These are phyloP conservation scores for Trogon surrucura DNA, from an alignment of 2,113 vertebrate genomes.

Conservation along the genomic window DNA sequence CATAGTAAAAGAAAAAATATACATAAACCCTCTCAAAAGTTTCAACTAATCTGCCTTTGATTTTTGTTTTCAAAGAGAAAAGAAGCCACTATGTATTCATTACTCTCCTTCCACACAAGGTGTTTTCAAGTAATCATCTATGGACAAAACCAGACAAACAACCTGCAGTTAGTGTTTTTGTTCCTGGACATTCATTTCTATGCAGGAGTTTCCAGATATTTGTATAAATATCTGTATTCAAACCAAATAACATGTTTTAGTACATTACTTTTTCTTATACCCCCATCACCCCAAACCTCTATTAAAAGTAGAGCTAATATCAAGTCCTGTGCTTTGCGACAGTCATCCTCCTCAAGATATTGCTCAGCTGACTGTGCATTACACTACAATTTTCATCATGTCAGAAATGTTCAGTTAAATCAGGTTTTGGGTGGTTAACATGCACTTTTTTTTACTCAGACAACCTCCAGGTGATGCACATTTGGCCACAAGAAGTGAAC, in stretches of 20 bases:
- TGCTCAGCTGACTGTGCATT: not conserved
- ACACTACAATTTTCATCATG: not conserved
- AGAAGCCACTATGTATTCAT: not conserved
- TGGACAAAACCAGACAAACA: not conserved
- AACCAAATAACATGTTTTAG: not conserved
- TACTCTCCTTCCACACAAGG: not conserved
- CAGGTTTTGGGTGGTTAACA: not conserved
- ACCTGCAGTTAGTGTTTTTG: fast-evolving
- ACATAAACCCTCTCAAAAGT: not conserved
- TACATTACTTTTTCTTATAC: not conserved
- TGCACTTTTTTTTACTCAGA: not conserved
- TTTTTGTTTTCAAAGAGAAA: not conserved
- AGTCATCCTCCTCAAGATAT: not conserved
- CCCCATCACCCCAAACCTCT: fast-evolving
- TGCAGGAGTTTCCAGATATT: not conserved
- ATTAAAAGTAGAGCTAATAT: not conserved
- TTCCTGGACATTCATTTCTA: not conserved
- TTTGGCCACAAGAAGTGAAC: not conserved
- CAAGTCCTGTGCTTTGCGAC: not conserved
- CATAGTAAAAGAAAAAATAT: not conserved
- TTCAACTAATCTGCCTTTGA: not conserved
- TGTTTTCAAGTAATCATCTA: not conserved
- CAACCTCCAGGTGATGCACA: not conserved
- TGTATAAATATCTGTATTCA: not conserved
- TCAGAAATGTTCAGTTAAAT: not conserved